Conservation (phyloP, 2,113 vertebrate species). For the Polyodon spathula region DNA sequence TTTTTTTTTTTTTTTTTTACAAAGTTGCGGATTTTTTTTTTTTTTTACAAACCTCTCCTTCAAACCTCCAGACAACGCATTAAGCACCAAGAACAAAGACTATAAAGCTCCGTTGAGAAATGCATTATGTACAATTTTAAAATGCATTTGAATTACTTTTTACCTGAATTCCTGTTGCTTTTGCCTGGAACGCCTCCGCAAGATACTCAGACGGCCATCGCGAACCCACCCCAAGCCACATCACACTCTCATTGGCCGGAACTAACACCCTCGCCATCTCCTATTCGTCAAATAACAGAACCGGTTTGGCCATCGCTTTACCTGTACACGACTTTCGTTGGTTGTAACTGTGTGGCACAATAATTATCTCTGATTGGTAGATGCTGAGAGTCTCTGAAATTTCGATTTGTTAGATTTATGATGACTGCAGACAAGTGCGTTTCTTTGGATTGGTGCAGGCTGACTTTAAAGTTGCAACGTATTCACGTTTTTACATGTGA, state of each 20-base stretch:
- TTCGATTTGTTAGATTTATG: too few species aligned
- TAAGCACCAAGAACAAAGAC: too few species aligned
- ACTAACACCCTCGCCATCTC: background rate
- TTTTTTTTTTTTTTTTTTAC: background rate
- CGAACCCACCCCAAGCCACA: background rate
- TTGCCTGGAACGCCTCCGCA: constrained; percentile 2
- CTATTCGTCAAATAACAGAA: constrained; percentile 6
- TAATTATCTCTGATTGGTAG: too few species aligned
- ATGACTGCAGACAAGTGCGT: too few species aligned
- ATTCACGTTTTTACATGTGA: too few species aligned
- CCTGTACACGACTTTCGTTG: too few species aligned
- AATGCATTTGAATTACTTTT: background rate
- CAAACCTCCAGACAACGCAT: background rate
- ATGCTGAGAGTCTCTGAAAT: too few species aligned
- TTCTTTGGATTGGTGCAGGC: too few species aligned
- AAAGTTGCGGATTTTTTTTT: background rate
- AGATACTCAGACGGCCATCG: constrained; percentile 16
- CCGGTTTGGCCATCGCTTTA: too few species aligned
- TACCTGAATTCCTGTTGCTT: constrained; percentile 20
- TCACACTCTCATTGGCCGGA: constrained; percentile 12
- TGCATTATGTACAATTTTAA: background rate
- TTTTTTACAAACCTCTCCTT: background rate
- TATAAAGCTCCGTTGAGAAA: too few species aligned
- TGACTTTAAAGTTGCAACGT: too few species aligned
- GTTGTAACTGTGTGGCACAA: too few species aligned